Evolutionary conservation across 2,888 invertebrate species (phyloP).

Genomic region (Xylota sylvarum): DNA sequence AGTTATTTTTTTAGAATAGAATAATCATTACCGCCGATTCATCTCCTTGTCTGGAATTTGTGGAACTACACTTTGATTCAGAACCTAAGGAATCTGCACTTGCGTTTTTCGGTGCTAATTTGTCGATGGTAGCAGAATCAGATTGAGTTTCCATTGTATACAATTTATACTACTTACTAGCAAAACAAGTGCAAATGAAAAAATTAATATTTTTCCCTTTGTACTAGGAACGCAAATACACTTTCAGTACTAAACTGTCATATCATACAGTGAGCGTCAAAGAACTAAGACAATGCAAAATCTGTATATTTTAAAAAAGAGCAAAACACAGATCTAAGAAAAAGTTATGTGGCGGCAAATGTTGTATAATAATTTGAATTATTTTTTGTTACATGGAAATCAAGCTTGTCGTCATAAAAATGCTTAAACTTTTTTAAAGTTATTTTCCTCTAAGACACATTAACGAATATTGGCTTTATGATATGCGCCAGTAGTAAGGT

Average conservation of each 20-base stretch:
- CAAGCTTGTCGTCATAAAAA: no score
- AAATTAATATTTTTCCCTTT: background rate
- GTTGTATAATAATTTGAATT: no score
- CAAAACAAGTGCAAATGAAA: background rate
- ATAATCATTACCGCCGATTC: slow-evolving; percentile 88
- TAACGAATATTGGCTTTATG: no score
- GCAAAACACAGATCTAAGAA: no score
- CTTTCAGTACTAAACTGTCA: background rate
- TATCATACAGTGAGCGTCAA: background rate
- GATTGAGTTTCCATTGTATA: slow-evolving; percentile 40
- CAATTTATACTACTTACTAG: background rate
- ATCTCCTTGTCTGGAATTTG: slow-evolving; percentile 92
- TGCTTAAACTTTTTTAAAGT: no score
- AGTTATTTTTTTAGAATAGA: background rate
- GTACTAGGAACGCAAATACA: no score
- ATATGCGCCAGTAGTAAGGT: no score
- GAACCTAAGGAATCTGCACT: slow-evolving; percentile 93
- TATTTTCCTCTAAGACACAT: no score
- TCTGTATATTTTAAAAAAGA: no score
- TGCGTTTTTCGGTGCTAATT: slow-evolving; percentile 88
- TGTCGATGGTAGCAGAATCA: background rate
- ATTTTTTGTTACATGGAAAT: no score
- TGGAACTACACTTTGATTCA: slow-evolving; percentile 94
- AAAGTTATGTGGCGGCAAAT: no score
- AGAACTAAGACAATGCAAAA: no score